Conservation (phyloP, 1,140 invertebrate species). For the Idris sp. region DNA sequence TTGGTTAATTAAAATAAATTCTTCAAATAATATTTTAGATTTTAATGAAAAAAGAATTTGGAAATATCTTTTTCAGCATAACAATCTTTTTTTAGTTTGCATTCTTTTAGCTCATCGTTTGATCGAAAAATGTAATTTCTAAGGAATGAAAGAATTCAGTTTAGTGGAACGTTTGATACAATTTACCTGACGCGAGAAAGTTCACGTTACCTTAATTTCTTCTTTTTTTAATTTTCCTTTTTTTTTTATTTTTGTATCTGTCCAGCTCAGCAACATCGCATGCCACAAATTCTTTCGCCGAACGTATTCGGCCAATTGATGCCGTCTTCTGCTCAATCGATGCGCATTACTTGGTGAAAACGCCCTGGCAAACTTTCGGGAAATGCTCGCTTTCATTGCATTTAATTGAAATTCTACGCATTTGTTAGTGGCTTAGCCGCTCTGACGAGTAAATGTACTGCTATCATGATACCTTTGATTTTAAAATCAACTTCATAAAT, state of each 20-base stretch:
- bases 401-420: conserved; percentile 52
- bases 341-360: conserved; percentile 23
- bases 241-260: conserved; percentile 28
- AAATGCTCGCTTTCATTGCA: conserved; percentile 29
- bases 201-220: conserved; percentile 47
- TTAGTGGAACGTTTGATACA: conserved; percentile 66
- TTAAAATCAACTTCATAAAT: conserved; percentile 10
- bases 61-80: not conserved
- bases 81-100: conserved; percentile 2
- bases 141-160: conserved; percentile 64
- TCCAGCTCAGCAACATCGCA: conserved; percentile 23
- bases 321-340: conserved; percentile 35
- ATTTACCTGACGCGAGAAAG: conserved; percentile 60
- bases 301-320: conserved; percentile 57
- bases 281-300: conserved; percentile 27
- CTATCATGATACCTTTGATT: conserved; percentile 32
- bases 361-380: conserved; percentile 12
- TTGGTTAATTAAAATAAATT: too few relatives aligned
- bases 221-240: conserved; percentile 7
- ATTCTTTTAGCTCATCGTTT: conserved; percentile 45
- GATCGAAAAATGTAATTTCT: conserved; percentile 72
- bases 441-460: conserved; percentile 13
- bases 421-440: not conserved
- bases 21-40: too few relatives aligned
- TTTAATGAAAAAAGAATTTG: too few relatives aligned